phyloP scores from a whole-genome alignment of 2,797 vertebrate genomes.

The Cyprinodon diabolis region DNA sequence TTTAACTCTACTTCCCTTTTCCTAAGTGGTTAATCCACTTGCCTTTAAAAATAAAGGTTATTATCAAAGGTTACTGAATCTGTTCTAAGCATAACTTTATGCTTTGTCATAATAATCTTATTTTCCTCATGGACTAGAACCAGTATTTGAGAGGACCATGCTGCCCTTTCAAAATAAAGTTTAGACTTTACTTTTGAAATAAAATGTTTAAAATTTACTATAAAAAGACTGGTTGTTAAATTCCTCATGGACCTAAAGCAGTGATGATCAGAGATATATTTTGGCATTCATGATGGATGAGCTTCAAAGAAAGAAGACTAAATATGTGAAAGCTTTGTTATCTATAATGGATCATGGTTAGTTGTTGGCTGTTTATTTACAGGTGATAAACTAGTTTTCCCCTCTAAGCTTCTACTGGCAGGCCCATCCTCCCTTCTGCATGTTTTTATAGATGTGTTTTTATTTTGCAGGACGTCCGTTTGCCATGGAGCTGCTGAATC shows the following conservation, averaged over 20 bases:
- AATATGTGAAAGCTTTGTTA: not conserved
- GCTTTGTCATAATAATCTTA: not conserved
- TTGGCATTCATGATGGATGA: not conserved
- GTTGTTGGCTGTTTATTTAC: not conserved
- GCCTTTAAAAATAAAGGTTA: not conserved
- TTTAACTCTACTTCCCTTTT: no score
- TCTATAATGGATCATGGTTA: not conserved
- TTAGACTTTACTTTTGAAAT: not conserved
- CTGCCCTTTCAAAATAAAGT: not conserved
- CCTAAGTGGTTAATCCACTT: not conserved
- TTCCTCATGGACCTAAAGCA: not conserved
- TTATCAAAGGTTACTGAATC: not conserved
- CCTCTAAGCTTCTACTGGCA: not conserved
- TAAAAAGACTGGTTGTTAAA: not conserved
- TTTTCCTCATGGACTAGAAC: not conserved
- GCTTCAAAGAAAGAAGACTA: not conserved
- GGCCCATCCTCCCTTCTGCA: not conserved
- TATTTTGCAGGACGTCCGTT: conserved; percentile 90
- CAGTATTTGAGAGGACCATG: no score
- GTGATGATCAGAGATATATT: not conserved
- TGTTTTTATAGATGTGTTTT: not conserved
- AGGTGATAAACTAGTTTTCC: not conserved
- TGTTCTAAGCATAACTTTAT: not conserved
- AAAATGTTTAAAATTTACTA: not conserved
- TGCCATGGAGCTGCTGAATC: conserved; percentile 94